Conservation (phyloP, 1,140 invertebrate species). For the Heliothis virescens region DNA sequence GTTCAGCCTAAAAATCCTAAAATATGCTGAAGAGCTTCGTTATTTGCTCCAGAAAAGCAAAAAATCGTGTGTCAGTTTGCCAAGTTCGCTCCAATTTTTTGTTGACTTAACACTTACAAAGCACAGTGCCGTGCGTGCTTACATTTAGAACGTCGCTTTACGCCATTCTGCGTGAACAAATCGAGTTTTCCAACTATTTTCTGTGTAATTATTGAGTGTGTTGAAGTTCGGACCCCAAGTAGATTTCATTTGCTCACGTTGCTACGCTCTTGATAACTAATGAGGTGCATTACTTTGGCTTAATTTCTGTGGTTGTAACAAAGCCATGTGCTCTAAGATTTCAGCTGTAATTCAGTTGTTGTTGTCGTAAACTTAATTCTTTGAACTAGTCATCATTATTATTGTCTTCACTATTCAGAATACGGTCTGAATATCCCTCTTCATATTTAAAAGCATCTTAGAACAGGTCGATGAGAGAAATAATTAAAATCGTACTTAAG, state of each 20-base stretch:
- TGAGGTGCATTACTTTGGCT: conserved; percentile 5
- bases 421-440: too few species aligned
- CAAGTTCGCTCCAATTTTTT: conserved; percentile 17
- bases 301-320: background rate
- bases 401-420: too few species aligned
- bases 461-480: too few species aligned
- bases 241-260: conserved; percentile 29
- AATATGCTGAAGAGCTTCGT: conserved; percentile 19
- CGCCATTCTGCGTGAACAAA: conserved; percentile 41
- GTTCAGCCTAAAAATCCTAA: background rate
- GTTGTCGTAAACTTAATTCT: too few species aligned
- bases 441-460: too few species aligned
- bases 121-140: conserved; percentile 37
- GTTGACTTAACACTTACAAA: conserved; percentile 43
- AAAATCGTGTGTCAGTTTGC: conserved; percentile 8
- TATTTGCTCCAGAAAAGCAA: conserved; percentile 33
- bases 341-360: background rate
- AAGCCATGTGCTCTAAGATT: background rate
- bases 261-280: conserved; percentile 17
- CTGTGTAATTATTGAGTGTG: conserved; percentile 42
- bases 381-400: too few species aligned
- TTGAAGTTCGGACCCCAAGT: conserved; percentile 22
- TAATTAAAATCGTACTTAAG: too few species aligned
- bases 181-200: conserved; percentile 45
- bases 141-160: conserved; percentile 41